These are phyloP conservation scores for Paramormyrops hopkinsi DNA, from an alignment of 2,797 vertebrate genomes.

Conservation along the genomic window DNA sequence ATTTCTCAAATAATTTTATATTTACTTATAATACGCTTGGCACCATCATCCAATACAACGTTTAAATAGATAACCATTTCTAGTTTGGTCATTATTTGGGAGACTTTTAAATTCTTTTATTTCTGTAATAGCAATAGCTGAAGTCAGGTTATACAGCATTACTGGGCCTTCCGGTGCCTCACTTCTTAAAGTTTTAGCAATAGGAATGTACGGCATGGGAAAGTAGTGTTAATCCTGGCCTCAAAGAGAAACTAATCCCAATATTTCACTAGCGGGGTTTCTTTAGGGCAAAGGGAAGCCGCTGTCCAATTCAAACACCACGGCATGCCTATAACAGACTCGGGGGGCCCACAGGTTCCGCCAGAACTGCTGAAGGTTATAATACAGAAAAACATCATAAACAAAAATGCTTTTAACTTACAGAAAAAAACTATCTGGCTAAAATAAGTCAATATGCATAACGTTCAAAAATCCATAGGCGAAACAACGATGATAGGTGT, in stretches of 20 bases:
- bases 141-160: conserved; percentile 36
- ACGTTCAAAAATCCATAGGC: not conserved
- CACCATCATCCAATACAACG: not conserved
- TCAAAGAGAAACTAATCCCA: conserved; percentile 66
- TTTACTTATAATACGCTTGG: not conserved
- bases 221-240: conserved; percentile 60
- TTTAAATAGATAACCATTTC: not conserved
- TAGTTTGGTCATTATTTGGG: not conserved
- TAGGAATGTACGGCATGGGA: conserved; percentile 50
- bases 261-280: conserved; percentile 60
- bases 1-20: not conserved
- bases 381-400: not conserved
- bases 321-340: conserved; percentile 37
- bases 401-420: not conserved
- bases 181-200: conserved; percentile 43
- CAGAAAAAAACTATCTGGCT: not conserved
- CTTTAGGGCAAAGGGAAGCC: conserved; percentile 45
- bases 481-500: not conserved
- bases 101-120: conserved; percentile 14
- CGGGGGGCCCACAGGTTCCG: not conserved
- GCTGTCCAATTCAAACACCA: conserved; percentile 46
- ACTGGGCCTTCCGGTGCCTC: conserved; percentile 46
- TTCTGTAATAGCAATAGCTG: conserved; percentile 20
- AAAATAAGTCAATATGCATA: not conserved
- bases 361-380: not conserved